These are phyloP conservation scores for Cassiopea andromeda DNA, from an alignment of 30 jellyfish, hydroid and myxozoan genomes.

Conservation along the genomic window DNA sequence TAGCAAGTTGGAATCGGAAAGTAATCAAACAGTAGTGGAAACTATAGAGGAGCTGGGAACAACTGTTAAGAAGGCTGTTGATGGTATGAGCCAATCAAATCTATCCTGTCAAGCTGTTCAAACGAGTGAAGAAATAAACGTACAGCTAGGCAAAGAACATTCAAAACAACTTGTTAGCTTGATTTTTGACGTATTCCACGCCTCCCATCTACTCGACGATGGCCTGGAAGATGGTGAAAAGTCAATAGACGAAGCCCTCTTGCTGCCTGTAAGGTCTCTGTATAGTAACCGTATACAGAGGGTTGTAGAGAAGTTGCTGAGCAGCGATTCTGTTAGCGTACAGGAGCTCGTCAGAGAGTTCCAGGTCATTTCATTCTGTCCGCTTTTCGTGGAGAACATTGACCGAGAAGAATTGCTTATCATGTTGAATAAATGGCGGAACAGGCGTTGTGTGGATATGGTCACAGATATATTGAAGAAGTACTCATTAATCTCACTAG, in stretches of 20 bases:
- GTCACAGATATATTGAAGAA: slow-evolving; percentile 90
- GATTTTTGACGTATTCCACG: slow-evolving; percentile 77
- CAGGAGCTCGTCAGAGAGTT: slow-evolving; percentile 44
- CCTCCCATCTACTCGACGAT: slow-evolving; percentile 58
- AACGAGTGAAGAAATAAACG: neutral
- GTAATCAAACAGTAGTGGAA: neutral
- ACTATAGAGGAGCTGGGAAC: neutral
- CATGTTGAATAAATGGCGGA: slow-evolving; percentile 83
- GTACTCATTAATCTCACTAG: slow-evolving; percentile 64
- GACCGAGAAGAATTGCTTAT: slow-evolving; percentile 41
- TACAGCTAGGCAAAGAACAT: neutral
- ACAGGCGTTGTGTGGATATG: slow-evolving; percentile 93
- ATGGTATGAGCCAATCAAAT: neutral
- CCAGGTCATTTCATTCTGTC: slow-evolving; percentile 88
- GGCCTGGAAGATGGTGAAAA: slow-evolving; percentile 12
- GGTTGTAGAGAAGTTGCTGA: slow-evolving; percentile 48
- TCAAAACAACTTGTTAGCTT: slow-evolving; percentile 35
- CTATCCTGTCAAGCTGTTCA: neutral
- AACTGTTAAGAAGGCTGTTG: neutral
- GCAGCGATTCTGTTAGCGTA: slow-evolving; percentile 26
- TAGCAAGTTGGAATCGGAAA: neutral
- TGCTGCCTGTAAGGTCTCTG: slow-evolving; percentile 70
- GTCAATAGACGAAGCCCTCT: slow-evolving; percentile 47
- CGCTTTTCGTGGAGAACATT: slow-evolving; percentile 61
- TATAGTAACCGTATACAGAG: slow-evolving; percentile 83